phyloP scores from a whole-genome alignment of 2,888 invertebrate genomes.

The Caenorhabditis afra region DNA sequence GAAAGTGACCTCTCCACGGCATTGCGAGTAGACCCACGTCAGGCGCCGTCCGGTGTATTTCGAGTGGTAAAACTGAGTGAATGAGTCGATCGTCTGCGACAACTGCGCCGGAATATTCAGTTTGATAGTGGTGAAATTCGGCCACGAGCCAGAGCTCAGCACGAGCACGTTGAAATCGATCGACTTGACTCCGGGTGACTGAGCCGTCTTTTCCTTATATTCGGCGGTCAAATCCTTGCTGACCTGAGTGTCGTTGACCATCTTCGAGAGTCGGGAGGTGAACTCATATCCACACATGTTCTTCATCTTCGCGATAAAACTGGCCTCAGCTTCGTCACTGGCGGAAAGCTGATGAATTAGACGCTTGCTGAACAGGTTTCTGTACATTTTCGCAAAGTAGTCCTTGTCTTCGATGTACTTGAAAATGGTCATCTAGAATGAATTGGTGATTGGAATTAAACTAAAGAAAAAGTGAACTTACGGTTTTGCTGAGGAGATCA shows the following conservation, averaged over 20 bases:
- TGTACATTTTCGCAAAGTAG: slow-evolving; percentile 99
- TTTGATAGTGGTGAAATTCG: slow-evolving; percentile 22
- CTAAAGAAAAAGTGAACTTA: not conserved
- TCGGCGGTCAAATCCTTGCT: slow-evolving; percentile 85
- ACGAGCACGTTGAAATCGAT: slow-evolving; percentile 94
- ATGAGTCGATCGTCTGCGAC: slow-evolving; percentile 87
- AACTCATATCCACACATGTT: slow-evolving; percentile 99
- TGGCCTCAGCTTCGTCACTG: slow-evolving; percentile 98
- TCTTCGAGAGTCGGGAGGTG: slow-evolving; percentile 96
- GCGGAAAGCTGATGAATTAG: slow-evolving; percentile 98
- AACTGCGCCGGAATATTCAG: slow-evolving; percentile 83
- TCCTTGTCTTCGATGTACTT: slow-evolving; percentile 99
- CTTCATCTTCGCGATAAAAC: slow-evolving; percentile 99
- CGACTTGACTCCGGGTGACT: slow-evolving; percentile 14
- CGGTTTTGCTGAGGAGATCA: not conserved
- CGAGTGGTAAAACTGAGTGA: slow-evolving; percentile 92
- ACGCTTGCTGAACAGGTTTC: slow-evolving; percentile 95
- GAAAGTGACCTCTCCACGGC: slow-evolving; percentile 95
- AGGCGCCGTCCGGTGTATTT: slow-evolving; percentile 97
- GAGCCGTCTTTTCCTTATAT: slow-evolving; percentile 31
- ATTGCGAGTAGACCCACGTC: slow-evolving; percentile 90
- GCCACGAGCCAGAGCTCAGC: slow-evolving; percentile 63
- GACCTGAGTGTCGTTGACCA: slow-evolving; percentile 98
- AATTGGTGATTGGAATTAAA: slow-evolving; percentile 15
- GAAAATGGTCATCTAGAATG: slow-evolving; percentile 94